Conservation (phyloP, 2,888 invertebrate genomes). For the Crocallis elinguaria region DNA sequence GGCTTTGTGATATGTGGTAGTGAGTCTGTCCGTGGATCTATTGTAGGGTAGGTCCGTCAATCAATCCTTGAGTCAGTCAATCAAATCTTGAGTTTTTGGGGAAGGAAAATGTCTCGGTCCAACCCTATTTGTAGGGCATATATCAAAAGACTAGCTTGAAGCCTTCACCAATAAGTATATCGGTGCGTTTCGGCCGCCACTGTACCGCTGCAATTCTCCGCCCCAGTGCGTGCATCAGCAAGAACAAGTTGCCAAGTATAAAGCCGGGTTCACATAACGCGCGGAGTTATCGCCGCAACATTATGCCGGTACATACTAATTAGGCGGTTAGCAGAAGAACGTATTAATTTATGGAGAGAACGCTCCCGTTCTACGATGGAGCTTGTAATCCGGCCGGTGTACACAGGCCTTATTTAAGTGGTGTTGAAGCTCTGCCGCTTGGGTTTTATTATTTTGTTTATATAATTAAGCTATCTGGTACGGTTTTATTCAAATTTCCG, state of each 20-base stretch:
- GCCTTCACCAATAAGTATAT: neutral
- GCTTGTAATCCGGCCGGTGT: constrained; percentile 14
- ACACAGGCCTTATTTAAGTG: neutral
- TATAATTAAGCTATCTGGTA: too few species aligned
- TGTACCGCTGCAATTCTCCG: constrained; percentile 4
- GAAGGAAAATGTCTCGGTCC: too few species aligned
- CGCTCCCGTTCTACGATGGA: constrained; percentile 4
- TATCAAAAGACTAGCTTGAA: neutral
- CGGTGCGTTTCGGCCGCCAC: neutral
- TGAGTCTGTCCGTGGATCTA: too few species aligned
- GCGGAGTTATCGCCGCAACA: constrained; percentile 37
- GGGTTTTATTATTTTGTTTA: neutral
- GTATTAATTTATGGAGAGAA: constrained; percentile 30
- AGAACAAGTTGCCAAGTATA: constrained; percentile 26
- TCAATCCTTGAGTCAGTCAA: too few species aligned
- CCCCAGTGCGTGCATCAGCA: constrained; percentile 25
- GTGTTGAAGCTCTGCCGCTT: neutral
- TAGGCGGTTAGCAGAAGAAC: constrained; percentile 28
- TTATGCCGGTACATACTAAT: constrained; percentile 38
- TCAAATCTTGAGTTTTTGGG: too few species aligned
- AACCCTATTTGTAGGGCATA: too few species aligned
- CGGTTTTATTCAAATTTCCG: too few species aligned
- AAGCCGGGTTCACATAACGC: constrained; percentile 34
- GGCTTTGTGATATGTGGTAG: too few species aligned
- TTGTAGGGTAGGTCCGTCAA: too few species aligned